Base-by-base conservation (phyloP, 2,113 vertebrate species). In the Ammodytes dubius region DNA sequence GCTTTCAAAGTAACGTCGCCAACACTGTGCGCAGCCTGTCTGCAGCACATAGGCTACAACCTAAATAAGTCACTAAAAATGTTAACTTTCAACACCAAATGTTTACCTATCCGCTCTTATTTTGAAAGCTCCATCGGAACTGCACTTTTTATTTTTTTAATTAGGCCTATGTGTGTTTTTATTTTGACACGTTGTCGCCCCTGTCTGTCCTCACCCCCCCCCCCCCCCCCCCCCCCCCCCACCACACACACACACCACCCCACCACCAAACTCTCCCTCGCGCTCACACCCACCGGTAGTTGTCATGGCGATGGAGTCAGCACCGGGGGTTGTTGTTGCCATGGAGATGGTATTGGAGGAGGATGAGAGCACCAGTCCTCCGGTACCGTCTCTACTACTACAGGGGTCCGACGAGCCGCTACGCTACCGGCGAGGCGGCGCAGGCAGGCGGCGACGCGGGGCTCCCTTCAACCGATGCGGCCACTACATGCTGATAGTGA, bases 291-390 rank as follows among this genome's bases (percentile, higher is more conserved):
- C 89, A 69, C 90, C 68, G 84, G 89, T 54, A 84, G 97, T 98
- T 97, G 95, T 97, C 95, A 99, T 99, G 97, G 97, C 96, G 96
- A 98, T 96, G 79, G 91, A 94, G 88, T 93, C 92, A 39, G 84
- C 89, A 93, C 86, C 86, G 15, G 87, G 82, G 83, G 69, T 52
- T 89, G 97, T 52, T 89, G 97, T 97, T 96, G 93, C 96, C 95
- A 96, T 97, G 97, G 97, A 96, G 95, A 97, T 96, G 53, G 86
- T 83, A 82, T 88, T 94, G 75, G 88, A 93, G 60, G 94, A 95
- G 63, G 93, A 94, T 89, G 94, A 95, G 67, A 88, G 83, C 27
- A 79, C 78, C 83, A 83, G 71, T 15, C 85, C 8, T 64, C 83
- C 8, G 68, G 27, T 27, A 27, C 27, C 27, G 27, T 27, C 27